Evolutionary conservation across 1,140 invertebrate genomes (phyloP).

Genomic region (Sminthurinus signatus): DNA sequence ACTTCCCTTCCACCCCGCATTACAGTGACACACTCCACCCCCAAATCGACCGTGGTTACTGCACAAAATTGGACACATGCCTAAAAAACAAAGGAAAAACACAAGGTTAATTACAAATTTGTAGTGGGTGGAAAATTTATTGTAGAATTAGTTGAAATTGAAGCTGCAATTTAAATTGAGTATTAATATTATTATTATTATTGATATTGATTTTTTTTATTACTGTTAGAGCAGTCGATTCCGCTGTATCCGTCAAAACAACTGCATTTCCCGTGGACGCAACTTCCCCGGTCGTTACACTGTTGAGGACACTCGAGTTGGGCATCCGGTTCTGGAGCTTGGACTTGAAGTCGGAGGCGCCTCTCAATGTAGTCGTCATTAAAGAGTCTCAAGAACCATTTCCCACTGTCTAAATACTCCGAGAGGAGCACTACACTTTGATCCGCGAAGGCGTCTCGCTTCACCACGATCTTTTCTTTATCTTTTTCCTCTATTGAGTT

Average conservation of each 20-base stretch:
- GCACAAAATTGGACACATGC: conserved; percentile 95
- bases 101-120: no score
- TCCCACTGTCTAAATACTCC: conserved; percentile 80
- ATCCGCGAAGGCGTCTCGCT: conserved; percentile 25
- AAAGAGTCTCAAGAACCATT: conserved; percentile 92
- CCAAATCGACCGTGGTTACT: conserved; percentile 93
- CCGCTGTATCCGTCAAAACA: conserved; percentile 94
- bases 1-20: conserved; percentile 91
- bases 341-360: conserved; percentile 66
- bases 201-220: conserved; percentile 47
- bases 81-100: conserved; percentile 46
- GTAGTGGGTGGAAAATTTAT: no score
- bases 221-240: conserved; percentile 83
- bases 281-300: conserved; percentile 89
- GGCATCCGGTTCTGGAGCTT: conserved; percentile 72
- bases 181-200: background rate
- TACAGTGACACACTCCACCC: conserved; percentile 90
- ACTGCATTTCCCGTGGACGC: conserved; percentile 87
- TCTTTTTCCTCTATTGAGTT: background rate
- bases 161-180: background rate
- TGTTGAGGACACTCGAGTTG: conserved; percentile 81
- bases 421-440: conserved; percentile 36
- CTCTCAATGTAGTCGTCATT: conserved; percentile 70
- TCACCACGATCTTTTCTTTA: background rate
- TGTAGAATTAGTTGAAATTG: no score